Percentiles rank a stretch among this genome's conserved stretches.
These are phyloP conservation scores for Cliona cf. orientalis DNA, from an alignment of 37 sponge, comb jelly and placozoan species.

Conservation along the genomic window DNA sequence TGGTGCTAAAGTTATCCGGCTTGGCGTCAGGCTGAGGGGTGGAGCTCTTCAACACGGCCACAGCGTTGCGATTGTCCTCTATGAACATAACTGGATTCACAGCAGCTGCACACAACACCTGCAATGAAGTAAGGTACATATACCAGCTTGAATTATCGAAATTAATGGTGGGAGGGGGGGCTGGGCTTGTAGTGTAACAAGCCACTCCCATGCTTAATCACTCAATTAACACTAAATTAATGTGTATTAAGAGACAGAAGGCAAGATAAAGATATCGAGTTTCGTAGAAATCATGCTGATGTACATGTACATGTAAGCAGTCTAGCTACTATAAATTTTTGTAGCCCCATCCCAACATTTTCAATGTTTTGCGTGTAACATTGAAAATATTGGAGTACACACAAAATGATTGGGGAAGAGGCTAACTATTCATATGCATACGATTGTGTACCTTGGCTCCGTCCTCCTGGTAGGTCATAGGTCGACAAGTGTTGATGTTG, in stretches of 20 bases:
- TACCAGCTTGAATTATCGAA: not conserved
- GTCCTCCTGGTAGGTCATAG: constrained; percentile 84
- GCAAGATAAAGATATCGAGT: too few relatives aligned
- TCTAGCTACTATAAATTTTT: too few relatives aligned
- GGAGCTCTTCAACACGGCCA: constrained; percentile 4
- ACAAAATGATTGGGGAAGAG: too few relatives aligned
- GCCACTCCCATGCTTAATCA: too few relatives aligned
- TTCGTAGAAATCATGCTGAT: too few relatives aligned
- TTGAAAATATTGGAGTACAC: too few relatives aligned
- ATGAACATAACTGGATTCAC: constrained; percentile 71
- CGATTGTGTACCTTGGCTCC: constrained; percentile 68
- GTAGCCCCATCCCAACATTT: too few relatives aligned
- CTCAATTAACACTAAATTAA: too few relatives aligned
- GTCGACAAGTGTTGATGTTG: constrained; percentile 80
- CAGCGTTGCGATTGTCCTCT: constrained; percentile 36
- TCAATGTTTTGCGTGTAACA: too few relatives aligned
- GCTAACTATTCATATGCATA: too few relatives aligned
- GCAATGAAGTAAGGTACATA: not conserved
- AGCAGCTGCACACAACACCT: constrained; percentile 83
- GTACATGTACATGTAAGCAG: too few relatives aligned
- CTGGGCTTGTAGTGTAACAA: not conserved
- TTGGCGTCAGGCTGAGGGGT: not conserved
- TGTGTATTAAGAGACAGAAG: too few relatives aligned
- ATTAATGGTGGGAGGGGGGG: not conserved
- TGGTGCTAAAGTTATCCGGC: constrained; percentile 44